A percentile compares a stretch with the other conserved stretches of the same genome.
Conservation (phyloP, 2,113 vertebrate species). For the Pterocles burchelli region DNA sequence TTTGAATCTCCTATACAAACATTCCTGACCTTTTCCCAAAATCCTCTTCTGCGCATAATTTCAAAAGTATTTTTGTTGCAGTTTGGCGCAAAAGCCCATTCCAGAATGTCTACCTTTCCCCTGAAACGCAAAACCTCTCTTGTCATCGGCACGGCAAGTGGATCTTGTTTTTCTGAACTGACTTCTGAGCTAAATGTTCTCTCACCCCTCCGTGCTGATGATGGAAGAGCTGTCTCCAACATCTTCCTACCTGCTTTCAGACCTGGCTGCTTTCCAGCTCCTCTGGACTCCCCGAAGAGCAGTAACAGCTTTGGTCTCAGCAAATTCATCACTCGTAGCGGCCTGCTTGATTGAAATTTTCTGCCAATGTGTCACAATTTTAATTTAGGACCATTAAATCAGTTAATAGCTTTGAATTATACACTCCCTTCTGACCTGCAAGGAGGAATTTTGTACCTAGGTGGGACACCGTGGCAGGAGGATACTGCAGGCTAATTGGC, state of each 20-base stretch:
- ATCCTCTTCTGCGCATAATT: background rate
- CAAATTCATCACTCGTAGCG: background rate
- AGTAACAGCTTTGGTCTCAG: accelerated
- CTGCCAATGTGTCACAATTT: background rate
- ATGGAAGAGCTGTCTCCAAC: background rate
- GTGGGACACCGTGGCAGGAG: accelerated
- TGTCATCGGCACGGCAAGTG: accelerated
- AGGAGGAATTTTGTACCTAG: background rate
- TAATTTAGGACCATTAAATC: background rate
- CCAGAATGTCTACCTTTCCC: background rate
- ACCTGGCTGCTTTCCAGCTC: background rate
- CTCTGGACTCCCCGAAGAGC: background rate
- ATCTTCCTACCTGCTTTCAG: background rate
- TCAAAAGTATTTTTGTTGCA: background rate
- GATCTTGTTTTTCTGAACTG: background rate
- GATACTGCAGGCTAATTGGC: background rate
- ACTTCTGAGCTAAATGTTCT: accelerated
- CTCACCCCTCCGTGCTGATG: accelerated
- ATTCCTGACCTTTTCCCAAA: background rate
- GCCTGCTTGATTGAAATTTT: background rate
- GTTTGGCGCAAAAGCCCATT: accelerated
- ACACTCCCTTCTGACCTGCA: background rate
- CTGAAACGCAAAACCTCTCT: background rate
- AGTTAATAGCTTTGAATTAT: background rate
- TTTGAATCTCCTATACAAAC: background rate